These are phyloP conservation scores for Acleris holmiana DNA, from an alignment of 2,888 invertebrate species.

Conservation along the genomic window DNA sequence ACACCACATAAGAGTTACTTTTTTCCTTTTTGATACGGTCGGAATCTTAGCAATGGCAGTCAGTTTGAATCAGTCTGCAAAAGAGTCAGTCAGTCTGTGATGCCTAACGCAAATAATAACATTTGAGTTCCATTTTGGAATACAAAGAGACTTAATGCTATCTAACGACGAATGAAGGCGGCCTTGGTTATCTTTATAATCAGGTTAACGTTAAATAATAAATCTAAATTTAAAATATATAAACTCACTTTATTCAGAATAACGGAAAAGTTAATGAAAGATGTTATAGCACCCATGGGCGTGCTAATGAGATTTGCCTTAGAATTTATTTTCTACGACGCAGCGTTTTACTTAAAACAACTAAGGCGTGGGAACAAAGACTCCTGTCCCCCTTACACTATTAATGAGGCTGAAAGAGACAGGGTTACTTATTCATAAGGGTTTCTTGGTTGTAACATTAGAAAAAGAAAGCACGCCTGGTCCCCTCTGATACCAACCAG, in stretches of 20 bases:
- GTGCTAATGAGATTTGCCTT: constrained; percentile 46
- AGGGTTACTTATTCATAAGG: constrained; percentile 12
- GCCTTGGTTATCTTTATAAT: background rate
- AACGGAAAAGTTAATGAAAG: constrained; percentile 25
- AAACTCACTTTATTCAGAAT: constrained; percentile 3
- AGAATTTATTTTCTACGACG: constrained; percentile 51
- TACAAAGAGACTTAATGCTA: background rate
- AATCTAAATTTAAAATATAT: constrained; percentile 13
- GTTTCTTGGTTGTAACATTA: constrained; percentile 6
- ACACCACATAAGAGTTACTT: too few species aligned
- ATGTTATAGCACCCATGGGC: constrained; percentile 40
- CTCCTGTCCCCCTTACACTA: constrained; percentile 1
- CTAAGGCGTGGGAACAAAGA: background rate
- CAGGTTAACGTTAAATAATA: constrained; percentile 13
- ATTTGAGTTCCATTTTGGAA: background rate
- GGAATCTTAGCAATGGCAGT: too few species aligned
- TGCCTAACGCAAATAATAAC: background rate
- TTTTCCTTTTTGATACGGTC: too few species aligned
- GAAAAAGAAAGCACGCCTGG: constrained; percentile 4
- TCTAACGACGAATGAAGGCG: background rate
- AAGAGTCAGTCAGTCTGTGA: too few species aligned
- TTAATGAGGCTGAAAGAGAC: constrained; percentile 7
- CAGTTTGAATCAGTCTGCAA: too few species aligned
- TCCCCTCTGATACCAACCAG: constrained; percentile 40
- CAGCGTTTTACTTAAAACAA: constrained; percentile 17